Evolutionary conservation across 2,797 vertebrate species (phyloP).

Genomic region (Chaunax sp.): DNA sequence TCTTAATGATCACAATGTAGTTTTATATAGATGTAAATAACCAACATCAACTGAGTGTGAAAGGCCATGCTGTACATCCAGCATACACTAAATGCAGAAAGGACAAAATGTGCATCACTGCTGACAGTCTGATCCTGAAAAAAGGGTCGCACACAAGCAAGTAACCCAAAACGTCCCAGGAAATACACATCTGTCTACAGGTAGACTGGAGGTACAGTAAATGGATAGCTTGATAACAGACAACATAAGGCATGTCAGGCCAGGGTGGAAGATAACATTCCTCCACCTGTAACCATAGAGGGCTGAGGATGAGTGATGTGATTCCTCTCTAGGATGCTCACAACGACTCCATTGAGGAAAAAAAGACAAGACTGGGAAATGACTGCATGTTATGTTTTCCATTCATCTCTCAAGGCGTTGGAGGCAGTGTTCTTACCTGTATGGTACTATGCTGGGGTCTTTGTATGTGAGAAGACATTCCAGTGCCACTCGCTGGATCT

Average conservation of each 20-base stretch:
- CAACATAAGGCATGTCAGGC: conserved; percentile 1
- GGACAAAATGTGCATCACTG: background rate
- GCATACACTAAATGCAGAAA: background rate
- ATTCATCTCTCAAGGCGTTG: background rate
- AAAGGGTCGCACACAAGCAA: conserved; percentile 30
- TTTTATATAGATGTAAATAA: background rate
- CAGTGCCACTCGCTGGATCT: conserved; percentile 91
- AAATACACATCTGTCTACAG: conserved; percentile 41
- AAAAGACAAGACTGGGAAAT: background rate
- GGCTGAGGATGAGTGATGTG: conserved; percentile 19
- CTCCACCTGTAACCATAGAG: conserved; percentile 58
- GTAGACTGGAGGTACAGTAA: conserved; percentile 22
- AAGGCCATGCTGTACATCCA: background rate
- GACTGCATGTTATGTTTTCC: background rate
- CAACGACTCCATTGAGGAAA: conserved; percentile 60
- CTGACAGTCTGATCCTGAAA: conserved; percentile 20
- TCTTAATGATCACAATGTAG: background rate
- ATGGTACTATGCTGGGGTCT: conserved; percentile 90
- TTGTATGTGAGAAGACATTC: conserved; percentile 95
- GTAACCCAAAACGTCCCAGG: conserved; percentile 31
- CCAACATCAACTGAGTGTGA: background rate
- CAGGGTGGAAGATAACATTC: conserved; percentile 51
- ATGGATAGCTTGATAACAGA: conserved; percentile 52
- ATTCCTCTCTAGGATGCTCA: conserved; percentile 35
- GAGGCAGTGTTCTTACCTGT: conserved; percentile 85